Conservation (phyloP, 2,888 invertebrate genomes). For the Diogma glabrata region DNA sequence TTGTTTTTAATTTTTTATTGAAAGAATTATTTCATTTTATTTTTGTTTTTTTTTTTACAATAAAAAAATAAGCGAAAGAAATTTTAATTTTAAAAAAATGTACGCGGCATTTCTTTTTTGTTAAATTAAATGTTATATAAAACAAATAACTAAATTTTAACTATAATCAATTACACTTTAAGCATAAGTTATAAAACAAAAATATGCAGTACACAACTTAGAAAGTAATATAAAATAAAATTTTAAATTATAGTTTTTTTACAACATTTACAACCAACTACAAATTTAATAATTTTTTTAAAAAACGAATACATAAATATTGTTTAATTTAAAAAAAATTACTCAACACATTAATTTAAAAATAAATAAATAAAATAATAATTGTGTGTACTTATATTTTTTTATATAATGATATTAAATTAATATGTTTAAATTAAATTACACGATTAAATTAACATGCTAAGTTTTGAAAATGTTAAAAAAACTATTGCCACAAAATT, state of each 20-base stretch:
- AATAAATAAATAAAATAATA: slow-evolving; percentile 7
- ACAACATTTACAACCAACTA: slow-evolving; percentile 8
- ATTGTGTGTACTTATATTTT: slow-evolving; percentile 5
- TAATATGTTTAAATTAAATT: too few relatives aligned
- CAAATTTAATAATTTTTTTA: neutral
- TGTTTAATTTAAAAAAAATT: too few relatives aligned
- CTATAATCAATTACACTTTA: neutral
- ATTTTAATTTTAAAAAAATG: too few relatives aligned
- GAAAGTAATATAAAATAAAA: neutral
- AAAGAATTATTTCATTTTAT: slow-evolving; percentile 3
- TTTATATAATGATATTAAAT: neutral
- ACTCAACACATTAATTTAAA: too few relatives aligned
- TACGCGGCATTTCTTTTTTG: too few relatives aligned
- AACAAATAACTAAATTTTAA: too few relatives aligned
- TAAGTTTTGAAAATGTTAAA: slow-evolving; percentile 4
- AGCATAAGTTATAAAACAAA: slow-evolving; percentile 2
- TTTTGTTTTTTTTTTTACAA: neutral
- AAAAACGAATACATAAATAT: too few relatives aligned
- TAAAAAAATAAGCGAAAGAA: too few relatives aligned
- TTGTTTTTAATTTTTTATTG: neutral
- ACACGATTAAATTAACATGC: too few relatives aligned
- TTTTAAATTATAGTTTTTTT: neutral
- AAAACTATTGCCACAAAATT: too few relatives aligned
- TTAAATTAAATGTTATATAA: too few relatives aligned
- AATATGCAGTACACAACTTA: slow-evolving; percentile 6